Conservation (phyloP, 2,888 invertebrate genomes). For the Drosophila rellima region DNA sequence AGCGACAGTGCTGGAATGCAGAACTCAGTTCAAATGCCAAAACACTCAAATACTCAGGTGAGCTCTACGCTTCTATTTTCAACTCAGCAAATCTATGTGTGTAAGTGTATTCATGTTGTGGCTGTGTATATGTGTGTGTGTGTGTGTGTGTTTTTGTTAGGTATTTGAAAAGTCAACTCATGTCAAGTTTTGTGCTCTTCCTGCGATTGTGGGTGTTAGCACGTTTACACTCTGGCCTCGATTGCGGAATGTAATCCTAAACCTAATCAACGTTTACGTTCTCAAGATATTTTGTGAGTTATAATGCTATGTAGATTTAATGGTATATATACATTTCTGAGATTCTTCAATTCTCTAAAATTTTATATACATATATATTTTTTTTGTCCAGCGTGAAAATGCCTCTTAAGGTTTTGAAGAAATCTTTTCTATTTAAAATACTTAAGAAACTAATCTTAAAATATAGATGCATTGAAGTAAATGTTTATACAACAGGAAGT, state of each 20-base stretch:
- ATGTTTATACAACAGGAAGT: not conserved
- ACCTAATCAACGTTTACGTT: slow-evolving; percentile 8
- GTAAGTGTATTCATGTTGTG: not conserved
- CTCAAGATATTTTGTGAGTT: slow-evolving; percentile 6
- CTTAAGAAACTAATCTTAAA: not conserved
- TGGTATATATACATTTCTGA: not conserved
- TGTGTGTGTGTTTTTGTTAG: slow-evolving; percentile 2
- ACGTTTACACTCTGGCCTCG: slow-evolving; percentile 39
- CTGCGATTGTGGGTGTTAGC: slow-evolving; percentile 8
- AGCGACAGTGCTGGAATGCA: slow-evolving; percentile 49
- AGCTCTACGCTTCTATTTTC: slow-evolving; percentile 25
- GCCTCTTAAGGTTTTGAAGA: no score
- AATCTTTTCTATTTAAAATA: not conserved
- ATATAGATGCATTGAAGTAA: not conserved
- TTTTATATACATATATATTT: no score
- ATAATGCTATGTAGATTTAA: slow-evolving; percentile 2
- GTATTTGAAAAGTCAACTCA: slow-evolving; percentile 60
- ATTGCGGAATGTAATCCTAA: slow-evolving; percentile 6
- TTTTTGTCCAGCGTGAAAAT: not conserved
- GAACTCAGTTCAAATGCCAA: slow-evolving; percentile 73
- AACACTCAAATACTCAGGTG: slow-evolving; percentile 66
- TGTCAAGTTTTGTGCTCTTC: slow-evolving; percentile 47
- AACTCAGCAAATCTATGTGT: slow-evolving; percentile 21
- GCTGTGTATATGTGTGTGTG: slow-evolving; percentile 13
- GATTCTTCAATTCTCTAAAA: not conserved